These are phyloP conservation scores for Lochmaea capreae DNA, from an alignment of 2,888 invertebrate genomes.

Conservation along the genomic window DNA sequence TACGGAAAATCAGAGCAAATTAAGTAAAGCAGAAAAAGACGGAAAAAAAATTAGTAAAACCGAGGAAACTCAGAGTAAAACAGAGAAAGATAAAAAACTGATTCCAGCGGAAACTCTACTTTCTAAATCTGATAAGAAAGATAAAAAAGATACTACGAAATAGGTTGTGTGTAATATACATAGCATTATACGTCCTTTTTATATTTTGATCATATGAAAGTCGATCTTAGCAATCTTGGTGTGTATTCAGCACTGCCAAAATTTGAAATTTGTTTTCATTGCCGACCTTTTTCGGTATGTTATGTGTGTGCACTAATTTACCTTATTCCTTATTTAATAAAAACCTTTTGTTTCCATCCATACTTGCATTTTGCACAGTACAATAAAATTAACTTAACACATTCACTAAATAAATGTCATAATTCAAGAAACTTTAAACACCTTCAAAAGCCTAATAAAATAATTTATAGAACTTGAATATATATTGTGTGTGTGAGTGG, in stretches of 20 bases:
- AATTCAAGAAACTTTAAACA: too few relatives aligned
- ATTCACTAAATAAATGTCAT: too few relatives aligned
- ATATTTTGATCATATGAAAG: slow-evolving; percentile 4
- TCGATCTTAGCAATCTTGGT: slow-evolving; percentile 12
- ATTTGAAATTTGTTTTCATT: neutral
- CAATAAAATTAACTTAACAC: too few relatives aligned
- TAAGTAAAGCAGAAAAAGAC: slow-evolving; percentile 19
- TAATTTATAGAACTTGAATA: too few relatives aligned
- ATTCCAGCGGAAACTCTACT: slow-evolving; percentile 6
- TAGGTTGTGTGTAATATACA: slow-evolving; percentile 10
- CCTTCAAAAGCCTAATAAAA: too few relatives aligned
- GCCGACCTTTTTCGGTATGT: too few relatives aligned
- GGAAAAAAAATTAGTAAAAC: slow-evolving; percentile 5
- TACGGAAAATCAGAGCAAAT: slow-evolving; percentile 28
- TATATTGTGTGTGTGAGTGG: neutral
- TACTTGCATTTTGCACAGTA: too few relatives aligned
- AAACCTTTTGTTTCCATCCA: too few relatives aligned
- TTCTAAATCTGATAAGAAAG: slow-evolving; percentile 28
- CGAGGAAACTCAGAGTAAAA: slow-evolving; percentile 10
- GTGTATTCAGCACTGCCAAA: slow-evolving; percentile 10
- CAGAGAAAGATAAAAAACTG: slow-evolving; percentile 22
- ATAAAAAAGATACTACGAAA: slow-evolving; percentile 25
- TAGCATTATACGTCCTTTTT: slow-evolving; percentile 12
- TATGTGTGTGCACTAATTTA: too few relatives aligned
- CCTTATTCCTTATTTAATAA: too few relatives aligned